Base-by-base conservation (phyloP, 2,113 vertebrate genomes). In the Leptocoma aspasia region DNA sequence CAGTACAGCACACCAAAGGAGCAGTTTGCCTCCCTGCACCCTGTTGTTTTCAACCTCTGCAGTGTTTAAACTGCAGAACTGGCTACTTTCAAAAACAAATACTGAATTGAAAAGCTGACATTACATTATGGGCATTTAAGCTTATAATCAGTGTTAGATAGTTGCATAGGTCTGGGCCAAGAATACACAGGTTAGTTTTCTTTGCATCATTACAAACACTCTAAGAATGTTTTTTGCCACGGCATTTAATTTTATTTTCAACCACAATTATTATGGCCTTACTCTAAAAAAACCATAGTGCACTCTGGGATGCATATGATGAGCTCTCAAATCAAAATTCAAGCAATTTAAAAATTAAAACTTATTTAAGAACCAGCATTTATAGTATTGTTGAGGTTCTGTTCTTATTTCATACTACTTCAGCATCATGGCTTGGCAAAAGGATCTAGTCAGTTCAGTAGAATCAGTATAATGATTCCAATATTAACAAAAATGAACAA, bases 291-390 rank as follows among this genome's bases (percentile, higher is more conserved):
- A 59, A 10, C 0, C 3, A n/a, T n/a, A 28, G 15, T 59, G 27
- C 5, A 31, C 41, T 73, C 28, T 31, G 39, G 53, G 15, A 91
- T 72, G 31, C 33, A 90, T 53, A 13, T 24, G 12, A 85, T 86
- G 64, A 91, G 47, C 64, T 91, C 88, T 39, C 52, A 82, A 69
- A 86, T 57, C 42, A 90, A 86, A 42, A 88, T 57, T 82, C 57
- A 94, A 86, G 77, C 15, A 80, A 61, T 90, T 68, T 79, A 87
- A 69, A 96, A 94, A 96, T 82, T 80, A 75, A 92, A 92, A 87
- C 53, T 91, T 75, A 35, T 84, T 94, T 88, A 96, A 91, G 30
- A 94, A 92, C 45, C 14, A 66, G 28, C 3, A 24, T 59, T 92
- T 89, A 65, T 47, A 82, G 52, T 59, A 65, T 70, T 83, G 77